Evolutionary conservation across 2,888 invertebrate species (phyloP).

Genomic region (Diaphora mendica): DNA sequence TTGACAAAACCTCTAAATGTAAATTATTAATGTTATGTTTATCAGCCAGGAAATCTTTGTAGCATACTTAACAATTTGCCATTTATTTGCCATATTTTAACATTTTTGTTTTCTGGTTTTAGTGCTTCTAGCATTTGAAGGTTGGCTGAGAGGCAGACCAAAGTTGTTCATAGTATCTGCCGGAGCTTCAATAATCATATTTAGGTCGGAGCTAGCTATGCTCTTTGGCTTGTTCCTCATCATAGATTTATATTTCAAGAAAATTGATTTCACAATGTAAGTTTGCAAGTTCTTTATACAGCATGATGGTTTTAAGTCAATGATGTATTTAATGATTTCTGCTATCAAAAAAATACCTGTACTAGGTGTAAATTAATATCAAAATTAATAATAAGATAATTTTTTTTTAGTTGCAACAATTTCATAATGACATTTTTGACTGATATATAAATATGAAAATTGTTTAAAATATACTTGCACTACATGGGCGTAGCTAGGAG

Average conservation of each 20-base stretch:
- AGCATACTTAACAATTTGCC: not conserved
- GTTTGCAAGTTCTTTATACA: not conserved
- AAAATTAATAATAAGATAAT: no score
- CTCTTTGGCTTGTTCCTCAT: slow-evolving; percentile 94
- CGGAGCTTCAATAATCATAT: slow-evolving; percentile 95
- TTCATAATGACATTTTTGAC: no score
- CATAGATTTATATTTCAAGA: slow-evolving; percentile 91
- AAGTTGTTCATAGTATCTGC: slow-evolving; percentile 92
- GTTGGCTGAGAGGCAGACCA: slow-evolving; percentile 93
- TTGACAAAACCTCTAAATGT: not conserved
- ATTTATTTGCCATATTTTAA: no score
- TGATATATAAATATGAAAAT: no score
- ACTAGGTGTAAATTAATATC: not conserved
- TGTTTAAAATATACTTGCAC: no score
- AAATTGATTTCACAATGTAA: slow-evolving; percentile 83
- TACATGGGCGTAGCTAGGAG: no score
- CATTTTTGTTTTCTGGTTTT: slow-evolving; percentile 65
- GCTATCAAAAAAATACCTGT: not conserved
- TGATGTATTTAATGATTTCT: not conserved
- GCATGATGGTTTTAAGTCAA: not conserved
- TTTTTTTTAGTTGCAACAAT: no score
- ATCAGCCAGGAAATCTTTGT: not conserved
- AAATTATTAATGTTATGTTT: not conserved
- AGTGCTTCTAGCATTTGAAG: slow-evolving; percentile 95
- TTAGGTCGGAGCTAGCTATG: slow-evolving; percentile 95